Percentiles rank a stretch among this genome's conserved stretches.
Conservation (phyloP, 2,113 vertebrate species). For the Accipiter cooperii region DNA sequence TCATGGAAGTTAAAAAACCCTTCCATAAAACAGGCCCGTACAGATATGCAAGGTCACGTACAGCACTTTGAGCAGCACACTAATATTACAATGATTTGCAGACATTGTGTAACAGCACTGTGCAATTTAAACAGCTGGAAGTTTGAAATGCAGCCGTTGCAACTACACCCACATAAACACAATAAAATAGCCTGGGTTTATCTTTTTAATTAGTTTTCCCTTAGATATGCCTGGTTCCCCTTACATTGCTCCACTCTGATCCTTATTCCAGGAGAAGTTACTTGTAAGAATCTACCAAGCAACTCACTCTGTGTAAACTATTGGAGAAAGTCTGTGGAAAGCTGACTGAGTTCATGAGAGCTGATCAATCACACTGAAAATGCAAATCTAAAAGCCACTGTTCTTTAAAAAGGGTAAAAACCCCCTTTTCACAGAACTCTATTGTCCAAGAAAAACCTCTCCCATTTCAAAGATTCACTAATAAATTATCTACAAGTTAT, state of each 20-base stretch:
- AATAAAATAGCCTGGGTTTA: background rate
- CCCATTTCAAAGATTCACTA: background rate
- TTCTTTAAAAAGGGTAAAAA: background rate
- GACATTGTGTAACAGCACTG: background rate
- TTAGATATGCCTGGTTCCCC: background rate
- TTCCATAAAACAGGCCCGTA: background rate
- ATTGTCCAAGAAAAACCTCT: background rate
- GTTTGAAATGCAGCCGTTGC: background rate
- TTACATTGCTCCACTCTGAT: background rate
- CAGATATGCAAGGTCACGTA: background rate
- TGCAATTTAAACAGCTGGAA: background rate
- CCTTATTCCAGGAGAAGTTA: background rate
- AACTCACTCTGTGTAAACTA: background rate
- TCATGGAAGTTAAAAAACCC: background rate
- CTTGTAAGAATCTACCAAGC: background rate
- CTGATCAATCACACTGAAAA: background rate
- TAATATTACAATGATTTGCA: background rate
- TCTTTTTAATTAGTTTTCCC: background rate
- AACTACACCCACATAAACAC: background rate
- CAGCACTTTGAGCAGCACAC: background rate
- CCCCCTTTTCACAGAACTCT: background rate
- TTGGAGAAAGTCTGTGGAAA: background rate
- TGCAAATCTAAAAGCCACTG: background rate
- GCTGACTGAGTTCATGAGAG: background rate
- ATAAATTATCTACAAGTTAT: background rate